These are phyloP conservation scores for Antigone vipio DNA, from an alignment of 2,113 vertebrate species.

Conservation along the genomic window DNA sequence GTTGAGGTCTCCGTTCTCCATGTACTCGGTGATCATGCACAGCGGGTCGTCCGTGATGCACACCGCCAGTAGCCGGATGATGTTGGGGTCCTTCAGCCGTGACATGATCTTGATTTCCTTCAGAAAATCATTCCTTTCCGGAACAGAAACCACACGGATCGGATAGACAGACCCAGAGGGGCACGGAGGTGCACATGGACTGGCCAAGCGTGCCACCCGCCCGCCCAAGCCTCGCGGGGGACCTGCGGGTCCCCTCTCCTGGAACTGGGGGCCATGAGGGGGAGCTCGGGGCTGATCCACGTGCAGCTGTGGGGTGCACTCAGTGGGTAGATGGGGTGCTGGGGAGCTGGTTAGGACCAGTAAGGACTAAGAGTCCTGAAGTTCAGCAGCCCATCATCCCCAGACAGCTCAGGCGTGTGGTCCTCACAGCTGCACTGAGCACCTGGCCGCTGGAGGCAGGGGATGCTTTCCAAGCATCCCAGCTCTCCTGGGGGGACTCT, in stretches of 20 bases:
- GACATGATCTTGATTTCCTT: constrained; percentile 99
- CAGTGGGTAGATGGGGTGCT: rapidly evolving
- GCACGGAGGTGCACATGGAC: neutral
- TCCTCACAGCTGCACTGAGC: neutral
- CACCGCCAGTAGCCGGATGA: constrained; percentile 91
- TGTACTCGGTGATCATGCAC: constrained; percentile 99
- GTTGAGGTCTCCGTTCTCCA: constrained; percentile 98
- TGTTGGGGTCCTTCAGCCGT: constrained; percentile 92
- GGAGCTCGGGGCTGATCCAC: neutral
- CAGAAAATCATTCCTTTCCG: constrained; percentile 93
- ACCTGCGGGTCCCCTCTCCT: neutral
- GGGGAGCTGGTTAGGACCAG: neutral
- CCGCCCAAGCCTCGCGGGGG: rapidly evolving
- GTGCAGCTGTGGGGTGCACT: neutral
- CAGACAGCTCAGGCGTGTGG: neutral
- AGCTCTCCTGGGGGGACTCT: neutral
- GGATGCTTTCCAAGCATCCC: neutral
- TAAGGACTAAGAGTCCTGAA: neutral
- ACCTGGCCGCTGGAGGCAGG: rapidly evolving
- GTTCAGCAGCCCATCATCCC: neutral
- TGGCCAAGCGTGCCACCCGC: rapidly evolving
- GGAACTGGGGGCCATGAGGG: neutral
- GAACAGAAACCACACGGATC: constrained; percentile 35
- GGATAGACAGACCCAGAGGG: neutral
- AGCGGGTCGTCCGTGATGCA: constrained; percentile 90